phyloP scores from a whole-genome alignment of 1,140 invertebrate genomes.

The Ceratina japonica region DNA sequence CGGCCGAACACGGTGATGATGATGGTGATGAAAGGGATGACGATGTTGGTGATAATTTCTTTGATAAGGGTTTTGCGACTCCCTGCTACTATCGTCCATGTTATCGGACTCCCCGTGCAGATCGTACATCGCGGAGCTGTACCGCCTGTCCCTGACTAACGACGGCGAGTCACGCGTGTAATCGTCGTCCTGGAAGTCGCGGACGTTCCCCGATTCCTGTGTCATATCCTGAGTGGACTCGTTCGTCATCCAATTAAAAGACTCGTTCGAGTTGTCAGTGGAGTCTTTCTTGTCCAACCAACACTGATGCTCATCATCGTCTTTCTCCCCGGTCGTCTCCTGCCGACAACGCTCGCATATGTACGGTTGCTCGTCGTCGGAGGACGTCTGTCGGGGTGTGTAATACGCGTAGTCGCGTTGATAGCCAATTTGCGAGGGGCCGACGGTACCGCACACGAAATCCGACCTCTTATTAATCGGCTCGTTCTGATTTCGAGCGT shows the following conservation, averaged over 20 bases:
- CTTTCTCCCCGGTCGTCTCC: neutral
- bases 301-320: neutral
- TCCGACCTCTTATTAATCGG: neutral
- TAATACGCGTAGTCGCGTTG: neutral
- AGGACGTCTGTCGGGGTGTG: conserved; percentile 4
- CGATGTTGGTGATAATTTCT: neutral
- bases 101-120: conserved; percentile 13
- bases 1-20: neutral
- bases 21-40: neutral
- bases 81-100: conserved; percentile 53
- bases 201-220: neutral
- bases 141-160: conserved; percentile 5
- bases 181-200: conserved; percentile 1
- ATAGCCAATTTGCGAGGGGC: neutral
- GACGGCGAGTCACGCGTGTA: neutral
- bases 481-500: neutral
- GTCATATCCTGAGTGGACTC: conserved; percentile 8
- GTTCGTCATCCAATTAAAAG: conserved; percentile 55
- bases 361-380: conserved; percentile 40
- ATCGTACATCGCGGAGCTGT: conserved; percentile 9
- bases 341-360: conserved; percentile 52
- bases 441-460: neutral
- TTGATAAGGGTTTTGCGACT: conserved; percentile 30
- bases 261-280: conserved; percentile 28
- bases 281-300: conserved; percentile 6